Evolutionary conservation across 2,888 invertebrate species (phyloP).

Genomic region (Clostera curtula): DNA sequence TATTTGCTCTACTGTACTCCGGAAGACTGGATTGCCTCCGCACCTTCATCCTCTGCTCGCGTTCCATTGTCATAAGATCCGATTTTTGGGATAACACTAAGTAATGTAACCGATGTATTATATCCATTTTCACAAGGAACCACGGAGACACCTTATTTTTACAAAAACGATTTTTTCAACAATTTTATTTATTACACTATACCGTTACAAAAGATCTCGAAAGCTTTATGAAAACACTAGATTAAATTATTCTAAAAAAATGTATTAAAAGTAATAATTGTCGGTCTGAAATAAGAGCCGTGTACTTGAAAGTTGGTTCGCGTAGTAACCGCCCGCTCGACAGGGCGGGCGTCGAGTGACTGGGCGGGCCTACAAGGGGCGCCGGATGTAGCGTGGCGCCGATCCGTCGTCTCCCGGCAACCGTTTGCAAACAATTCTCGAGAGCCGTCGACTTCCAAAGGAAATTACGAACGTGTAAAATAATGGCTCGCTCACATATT

Average conservation of each 20-base stretch:
- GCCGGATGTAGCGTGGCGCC: constrained; percentile 53
- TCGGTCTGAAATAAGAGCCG: constrained; percentile 4
- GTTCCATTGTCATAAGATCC: constrained; percentile 68
- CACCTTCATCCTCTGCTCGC: constrained; percentile 63
- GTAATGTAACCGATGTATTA: constrained; percentile 68
- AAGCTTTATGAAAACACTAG: too few relatives aligned
- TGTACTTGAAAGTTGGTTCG: constrained; percentile 9
- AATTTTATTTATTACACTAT: too few relatives aligned
- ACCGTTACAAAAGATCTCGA: not conserved
- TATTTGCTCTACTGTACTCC: constrained; percentile 60
- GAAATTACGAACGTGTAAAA: constrained; percentile 5
- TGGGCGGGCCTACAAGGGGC: constrained; percentile 37
- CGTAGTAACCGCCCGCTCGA: constrained; percentile 23
- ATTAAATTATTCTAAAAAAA: too few relatives aligned
- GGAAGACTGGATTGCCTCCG: constrained; percentile 67
- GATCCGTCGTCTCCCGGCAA: constrained; percentile 53
- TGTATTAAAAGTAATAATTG: too few relatives aligned
- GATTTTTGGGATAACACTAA: constrained; percentile 68
- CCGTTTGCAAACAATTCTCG: constrained; percentile 60
- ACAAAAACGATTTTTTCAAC: too few relatives aligned
- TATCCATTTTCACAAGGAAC: constrained; percentile 50
- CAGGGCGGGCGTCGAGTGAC: constrained; percentile 56
- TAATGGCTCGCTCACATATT: constrained; percentile 6
- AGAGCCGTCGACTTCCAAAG: constrained; percentile 9
- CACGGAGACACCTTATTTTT: constrained; percentile 3